A percentile compares a stretch with the other conserved stretches of the same genome.
Conservation (phyloP, 1,140 invertebrate genomes). For the Drosophila littoralis region DNA sequence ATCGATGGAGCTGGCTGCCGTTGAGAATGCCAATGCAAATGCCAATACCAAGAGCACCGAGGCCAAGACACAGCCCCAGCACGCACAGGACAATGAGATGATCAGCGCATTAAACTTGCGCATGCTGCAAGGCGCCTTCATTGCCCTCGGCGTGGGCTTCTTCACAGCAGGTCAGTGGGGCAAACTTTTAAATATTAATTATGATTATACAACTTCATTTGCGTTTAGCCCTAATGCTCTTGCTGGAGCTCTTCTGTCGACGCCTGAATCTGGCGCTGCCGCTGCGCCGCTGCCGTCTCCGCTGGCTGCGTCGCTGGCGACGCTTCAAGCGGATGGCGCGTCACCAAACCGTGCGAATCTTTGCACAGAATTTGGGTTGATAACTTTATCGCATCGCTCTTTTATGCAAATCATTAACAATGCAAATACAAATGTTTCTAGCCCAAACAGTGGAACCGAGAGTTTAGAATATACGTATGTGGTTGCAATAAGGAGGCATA, state of each 20-base stretch:
- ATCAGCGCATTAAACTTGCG: conserved; percentile 87
- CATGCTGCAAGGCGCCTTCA: conserved; percentile 89
- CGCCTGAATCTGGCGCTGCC: conserved; percentile 21
- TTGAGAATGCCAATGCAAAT: conserved; percentile 54
- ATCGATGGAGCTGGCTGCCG: conserved; percentile 53
- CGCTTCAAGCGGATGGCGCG: conserved; percentile 31
- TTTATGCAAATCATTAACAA: conserved; percentile 39
- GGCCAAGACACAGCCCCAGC: conserved; percentile 14
- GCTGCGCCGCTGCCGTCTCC: conserved; percentile 24
- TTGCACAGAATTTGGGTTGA: conserved; percentile 57
- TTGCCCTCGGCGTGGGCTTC: conserved; percentile 87
- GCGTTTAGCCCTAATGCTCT: conserved; percentile 27
- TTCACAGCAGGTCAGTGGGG: conserved; percentile 57
- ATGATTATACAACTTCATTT: not conserved
- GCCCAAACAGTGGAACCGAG: conserved; percentile 13
- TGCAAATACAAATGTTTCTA: conserved; percentile 8
- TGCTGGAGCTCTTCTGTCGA: conserved; percentile 47
- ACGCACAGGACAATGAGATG: conserved; percentile 54
- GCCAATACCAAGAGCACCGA: conserved; percentile 45
- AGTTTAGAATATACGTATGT: not conserved
- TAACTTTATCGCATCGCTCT: conserved; percentile 35
- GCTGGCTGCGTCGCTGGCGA: conserved; percentile 47
- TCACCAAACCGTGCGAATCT: conserved; percentile 59
- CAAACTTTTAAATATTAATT: not conserved
- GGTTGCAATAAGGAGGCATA: too few relatives aligned